A percentile compares a stretch with the other conserved stretches of the same genome.
These are phyloP conservation scores for Scolopax bukidnonensis DNA, from an alignment of 2,797 vertebrate genomes.

Conservation along the genomic window DNA sequence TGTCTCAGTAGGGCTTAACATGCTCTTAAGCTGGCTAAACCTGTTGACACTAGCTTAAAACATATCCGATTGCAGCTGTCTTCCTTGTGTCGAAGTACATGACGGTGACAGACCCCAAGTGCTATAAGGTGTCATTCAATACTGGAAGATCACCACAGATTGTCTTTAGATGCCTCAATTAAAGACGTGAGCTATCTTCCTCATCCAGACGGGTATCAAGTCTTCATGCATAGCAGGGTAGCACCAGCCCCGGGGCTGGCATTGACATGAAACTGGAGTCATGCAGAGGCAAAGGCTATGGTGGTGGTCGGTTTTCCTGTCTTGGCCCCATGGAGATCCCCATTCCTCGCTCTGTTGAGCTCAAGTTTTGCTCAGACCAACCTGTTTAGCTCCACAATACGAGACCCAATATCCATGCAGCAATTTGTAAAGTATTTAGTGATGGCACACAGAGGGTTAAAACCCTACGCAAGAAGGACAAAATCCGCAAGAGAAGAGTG, in stretches of 20 bases:
- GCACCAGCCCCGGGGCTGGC: background rate
- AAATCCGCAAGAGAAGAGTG: background rate
- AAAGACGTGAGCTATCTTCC: background rate
- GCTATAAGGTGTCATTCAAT: background rate
- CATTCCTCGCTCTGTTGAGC: background rate
- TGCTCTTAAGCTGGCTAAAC: constrained; percentile 24
- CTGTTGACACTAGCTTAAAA: constrained; percentile 10
- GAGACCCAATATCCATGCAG: background rate
- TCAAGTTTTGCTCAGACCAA: background rate
- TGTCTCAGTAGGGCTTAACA: background rate
- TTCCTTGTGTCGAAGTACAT: background rate
- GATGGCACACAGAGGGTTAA: background rate
- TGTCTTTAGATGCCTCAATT: background rate
- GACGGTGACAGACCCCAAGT: rapidly evolving
- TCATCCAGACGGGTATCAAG: background rate
- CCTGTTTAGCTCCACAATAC: background rate
- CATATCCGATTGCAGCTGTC: background rate
- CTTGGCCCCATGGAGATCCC: background rate
- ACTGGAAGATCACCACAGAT: background rate
- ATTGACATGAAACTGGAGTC: background rate
- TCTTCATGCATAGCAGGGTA: rapidly evolving
- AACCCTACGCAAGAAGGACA: background rate
- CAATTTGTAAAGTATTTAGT: background rate
- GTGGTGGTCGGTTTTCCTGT: rapidly evolving
- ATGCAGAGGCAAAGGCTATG: rapidly evolving